phyloP scores from a whole-genome alignment of 2,888 invertebrate species.

The Dolichopus griseipennis region DNA sequence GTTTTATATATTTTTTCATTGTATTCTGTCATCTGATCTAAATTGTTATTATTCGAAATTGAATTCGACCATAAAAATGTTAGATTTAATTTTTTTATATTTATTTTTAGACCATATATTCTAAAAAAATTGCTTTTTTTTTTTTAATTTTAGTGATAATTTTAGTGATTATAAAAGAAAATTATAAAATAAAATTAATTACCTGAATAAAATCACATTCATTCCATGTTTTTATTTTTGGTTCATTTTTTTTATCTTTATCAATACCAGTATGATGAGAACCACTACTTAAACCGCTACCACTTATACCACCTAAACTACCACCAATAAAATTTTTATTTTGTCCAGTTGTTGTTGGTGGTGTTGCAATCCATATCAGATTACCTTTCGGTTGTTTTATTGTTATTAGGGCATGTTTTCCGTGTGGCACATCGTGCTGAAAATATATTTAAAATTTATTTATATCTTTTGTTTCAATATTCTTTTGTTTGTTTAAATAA shows the following conservation, averaged over 20 bases:
- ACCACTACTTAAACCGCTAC: slow-evolving; percentile 31
- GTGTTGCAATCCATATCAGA: slow-evolving; percentile 72
- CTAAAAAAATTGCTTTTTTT: no score
- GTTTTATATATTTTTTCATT: no score
- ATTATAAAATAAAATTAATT: slow-evolving; percentile 32
- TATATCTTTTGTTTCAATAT: no score
- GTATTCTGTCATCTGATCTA: no score
- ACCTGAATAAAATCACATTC: slow-evolving; percentile 75
- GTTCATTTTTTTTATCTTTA: slow-evolving; percentile 48
- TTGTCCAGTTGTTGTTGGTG: slow-evolving; percentile 49
- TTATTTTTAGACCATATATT: no score
- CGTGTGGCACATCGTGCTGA: slow-evolving; percentile 71
- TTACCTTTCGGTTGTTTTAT: slow-evolving; percentile 79
- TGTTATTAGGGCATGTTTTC: slow-evolving; percentile 79
- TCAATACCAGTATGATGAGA: slow-evolving; percentile 42
- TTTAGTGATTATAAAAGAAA: no score
- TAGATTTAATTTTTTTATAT: no score
- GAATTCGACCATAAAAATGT: no score
- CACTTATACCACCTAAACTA: not conserved
- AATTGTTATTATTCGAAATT: no score
- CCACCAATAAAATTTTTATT: slow-evolving; percentile 27
- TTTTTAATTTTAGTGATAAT: no score
- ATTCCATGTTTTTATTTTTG: slow-evolving; percentile 62
- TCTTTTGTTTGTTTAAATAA: no score
- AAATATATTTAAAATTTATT: slow-evolving; percentile 10